phyloP scores from a whole-genome alignment of 2,797 vertebrate species.

The Otus scops region DNA sequence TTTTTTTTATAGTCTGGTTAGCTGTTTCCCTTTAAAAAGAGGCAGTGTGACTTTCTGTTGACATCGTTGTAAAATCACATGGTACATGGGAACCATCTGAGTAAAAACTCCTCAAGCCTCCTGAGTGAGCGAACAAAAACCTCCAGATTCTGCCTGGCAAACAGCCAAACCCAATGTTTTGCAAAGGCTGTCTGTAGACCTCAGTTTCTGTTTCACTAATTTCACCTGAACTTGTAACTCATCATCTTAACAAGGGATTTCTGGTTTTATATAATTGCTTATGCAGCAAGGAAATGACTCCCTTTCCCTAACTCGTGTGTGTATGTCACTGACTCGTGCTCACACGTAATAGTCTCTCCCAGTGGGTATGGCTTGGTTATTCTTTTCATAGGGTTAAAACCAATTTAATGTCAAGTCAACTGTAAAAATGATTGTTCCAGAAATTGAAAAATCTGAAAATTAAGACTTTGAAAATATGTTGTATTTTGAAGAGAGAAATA shows the following conservation, averaged over 20 bases:
- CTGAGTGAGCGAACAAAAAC: neutral
- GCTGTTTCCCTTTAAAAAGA: conserved; percentile 25
- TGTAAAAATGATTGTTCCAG: neutral
- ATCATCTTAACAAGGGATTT: neutral
- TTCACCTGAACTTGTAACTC: neutral
- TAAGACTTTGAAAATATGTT: neutral
- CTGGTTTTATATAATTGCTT: neutral
- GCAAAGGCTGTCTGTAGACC: neutral
- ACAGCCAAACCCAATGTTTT: neutral
- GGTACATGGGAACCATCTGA: conserved; percentile 19
- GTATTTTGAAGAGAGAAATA: neutral
- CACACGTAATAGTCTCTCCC: neutral
- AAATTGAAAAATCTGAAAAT: neutral
- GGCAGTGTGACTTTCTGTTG: neutral
- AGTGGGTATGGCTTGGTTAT: neutral
- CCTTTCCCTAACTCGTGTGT: neutral
- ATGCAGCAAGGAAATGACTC: neutral
- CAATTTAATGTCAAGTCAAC: neutral
- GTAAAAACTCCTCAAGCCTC: conserved; percentile 2
- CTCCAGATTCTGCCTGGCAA: neutral
- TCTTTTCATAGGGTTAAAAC: neutral
- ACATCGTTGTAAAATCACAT: neutral
- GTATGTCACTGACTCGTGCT: neutral
- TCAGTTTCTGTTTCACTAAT: conserved; percentile 13
- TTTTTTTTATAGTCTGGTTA: neutral